Base-by-base conservation (phyloP, 2,113 vertebrate genomes). In the Sinosuthora webbiana region DNA sequence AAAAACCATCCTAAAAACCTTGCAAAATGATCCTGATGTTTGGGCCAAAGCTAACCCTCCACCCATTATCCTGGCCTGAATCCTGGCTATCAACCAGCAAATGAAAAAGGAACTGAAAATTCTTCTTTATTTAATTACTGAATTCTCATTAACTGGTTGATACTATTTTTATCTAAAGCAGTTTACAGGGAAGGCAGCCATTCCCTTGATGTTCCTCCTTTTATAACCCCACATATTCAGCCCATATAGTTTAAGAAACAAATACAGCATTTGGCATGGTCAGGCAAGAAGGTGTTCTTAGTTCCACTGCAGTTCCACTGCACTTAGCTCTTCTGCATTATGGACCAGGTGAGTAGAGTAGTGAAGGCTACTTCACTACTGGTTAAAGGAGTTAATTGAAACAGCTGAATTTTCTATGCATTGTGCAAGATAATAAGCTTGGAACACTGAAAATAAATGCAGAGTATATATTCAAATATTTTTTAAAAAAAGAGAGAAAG, bases 401-500 rank as follows among this genome's bases (percentile, higher is more conserved):
- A 2, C 9, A 74, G 39, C 6, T 22, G 31, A 77, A 77, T 81
- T 57, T 53, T n/a, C 57, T 28, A 59, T 69, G 20, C 45, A 74
- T 25, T 25, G 45, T 19, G 11, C 13, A 52, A 67, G 22, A 23
- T 25, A 75, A 62, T 35, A 59, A 67, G 5, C 13, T 59, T 42
- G 39, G 23, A 77, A 31, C 5, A 35, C 5, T 35, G 53, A 71
- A 76, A 93, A 71, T 18, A 56, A 62, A 42, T 11, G 15, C 3
- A 39, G 24, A 17, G 1, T 22, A 47, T 37, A 5, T 30, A 13
- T 49, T 30, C 23, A 53, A 75, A 39, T 53, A 52, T 33, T 8
- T 50, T 28, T 30, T 24, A 3, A 13, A 4, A 5, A 28, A 9
- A 31, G 3, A 5, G 6, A 16, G 4, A 41, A 7, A 28, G 6